phyloP scores from a whole-genome alignment of 92 coral and sea anemone genomes.

The Parazoanthus atlanticus region DNA sequence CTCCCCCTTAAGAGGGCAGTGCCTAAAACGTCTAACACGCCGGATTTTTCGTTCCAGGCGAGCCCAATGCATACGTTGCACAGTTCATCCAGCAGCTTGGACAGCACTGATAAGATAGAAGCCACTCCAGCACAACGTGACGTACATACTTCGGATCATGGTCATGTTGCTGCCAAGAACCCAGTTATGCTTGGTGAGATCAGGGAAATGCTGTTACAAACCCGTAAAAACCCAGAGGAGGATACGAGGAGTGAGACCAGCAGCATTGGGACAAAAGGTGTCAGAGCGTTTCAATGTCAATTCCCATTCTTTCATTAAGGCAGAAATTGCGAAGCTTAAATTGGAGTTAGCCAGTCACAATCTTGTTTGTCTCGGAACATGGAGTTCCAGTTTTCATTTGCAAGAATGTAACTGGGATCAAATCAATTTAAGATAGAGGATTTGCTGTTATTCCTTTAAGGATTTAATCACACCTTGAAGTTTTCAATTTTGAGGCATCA shows the following conservation, averaged over 20 bases:
- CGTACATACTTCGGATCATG: not conserved
- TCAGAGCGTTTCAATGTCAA: not conserved
- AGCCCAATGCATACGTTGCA: slow-evolving; percentile 48
- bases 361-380: not conserved
- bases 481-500: no score
- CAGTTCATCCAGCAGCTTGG: slow-evolving; percentile 75
- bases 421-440: not conserved
- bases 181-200: slow-evolving; percentile 5
- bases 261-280: slow-evolving; percentile 1
- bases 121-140: slow-evolving; percentile 7
- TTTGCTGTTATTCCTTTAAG: not conserved
- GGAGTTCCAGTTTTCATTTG: not conserved
- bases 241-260: not conserved
- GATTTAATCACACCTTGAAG: not conserved
- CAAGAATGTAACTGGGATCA: not conserved
- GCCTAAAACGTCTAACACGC: not conserved
- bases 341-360: not conserved
- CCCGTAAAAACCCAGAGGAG: not conserved
- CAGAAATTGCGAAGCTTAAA: not conserved
- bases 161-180: slow-evolving; percentile 7
- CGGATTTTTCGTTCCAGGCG: not conserved
- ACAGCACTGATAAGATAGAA: slow-evolving; percentile 21
- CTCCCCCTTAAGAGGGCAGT: not conserved
- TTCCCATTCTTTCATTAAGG: not conserved
- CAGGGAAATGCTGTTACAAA: slow-evolving; percentile 16